A percentile compares a stretch with the other conserved stretches of the same genome.
Conservation (phyloP, 2,888 invertebrate species). For the Mylabris sibirica region DNA sequence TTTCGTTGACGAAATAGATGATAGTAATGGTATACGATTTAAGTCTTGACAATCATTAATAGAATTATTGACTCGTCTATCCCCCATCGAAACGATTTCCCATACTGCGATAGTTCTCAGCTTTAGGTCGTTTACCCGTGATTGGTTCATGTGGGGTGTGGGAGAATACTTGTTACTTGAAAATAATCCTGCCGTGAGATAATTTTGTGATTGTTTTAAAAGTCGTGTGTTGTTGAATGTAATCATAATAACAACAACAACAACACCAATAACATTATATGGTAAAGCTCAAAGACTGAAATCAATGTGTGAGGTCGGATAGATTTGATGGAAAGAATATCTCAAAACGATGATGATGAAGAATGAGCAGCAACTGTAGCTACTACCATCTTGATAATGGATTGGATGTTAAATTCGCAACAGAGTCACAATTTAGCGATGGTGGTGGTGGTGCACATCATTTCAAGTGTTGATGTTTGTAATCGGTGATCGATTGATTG, state of each 20-base stretch:
- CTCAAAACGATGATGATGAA: not conserved
- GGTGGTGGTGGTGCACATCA: not conserved
- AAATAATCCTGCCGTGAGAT: constrained; percentile 10
- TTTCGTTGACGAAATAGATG: not conserved
- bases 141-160: constrained; percentile 10
- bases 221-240: constrained; percentile 1
- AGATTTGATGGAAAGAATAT: not conserved
- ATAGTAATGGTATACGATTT: not conserved
- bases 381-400: not conserved
- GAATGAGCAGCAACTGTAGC: not conserved
- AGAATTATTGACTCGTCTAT: constrained; percentile 5
- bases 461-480: not conserved
- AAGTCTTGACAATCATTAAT: not conserved
- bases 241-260: not conserved
- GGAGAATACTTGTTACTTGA: constrained; percentile 11
- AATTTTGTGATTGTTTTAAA: constrained; percentile 8
- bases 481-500: constrained; percentile 45
- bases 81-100: not conserved
- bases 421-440: not conserved
- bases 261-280: not conserved
- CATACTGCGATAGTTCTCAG: constrained; percentile 10
- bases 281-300: not conserved
- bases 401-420: not conserved
- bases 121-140: constrained; percentile 9
- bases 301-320: constrained; percentile 1